Evolutionary conservation across 2,113 vertebrate species (phyloP).

Genomic region (Hemiprocne comata): DNA sequence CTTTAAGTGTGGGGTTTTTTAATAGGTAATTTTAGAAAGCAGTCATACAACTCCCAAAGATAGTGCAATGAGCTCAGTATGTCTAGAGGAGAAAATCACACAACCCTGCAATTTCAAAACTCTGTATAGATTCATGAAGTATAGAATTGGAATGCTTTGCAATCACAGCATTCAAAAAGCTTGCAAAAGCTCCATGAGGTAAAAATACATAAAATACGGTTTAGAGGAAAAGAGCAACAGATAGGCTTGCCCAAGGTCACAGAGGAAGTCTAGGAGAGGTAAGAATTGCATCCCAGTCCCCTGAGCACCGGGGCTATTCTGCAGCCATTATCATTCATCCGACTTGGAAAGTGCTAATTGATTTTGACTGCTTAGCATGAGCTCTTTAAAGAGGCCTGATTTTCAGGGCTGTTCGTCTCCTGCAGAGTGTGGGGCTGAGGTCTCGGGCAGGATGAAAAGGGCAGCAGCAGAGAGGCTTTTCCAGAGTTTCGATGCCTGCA

Average conservation of each 20-base stretch:
- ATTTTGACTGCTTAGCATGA: conserved; percentile 68
- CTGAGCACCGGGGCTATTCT: conserved; percentile 48
- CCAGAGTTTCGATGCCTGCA: background rate
- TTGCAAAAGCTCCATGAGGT: background rate
- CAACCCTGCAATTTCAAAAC: background rate
- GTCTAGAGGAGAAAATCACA: background rate
- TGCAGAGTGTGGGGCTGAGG: conserved; percentile 36
- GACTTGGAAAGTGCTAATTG: conserved; percentile 65
- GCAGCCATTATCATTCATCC: conserved; percentile 59
- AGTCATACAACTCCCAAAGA: background rate
- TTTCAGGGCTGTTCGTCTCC: conserved; percentile 47
- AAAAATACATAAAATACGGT: conserved; percentile 8
- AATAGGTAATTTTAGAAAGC: background rate
- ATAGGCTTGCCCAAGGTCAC: conserved; percentile 42
- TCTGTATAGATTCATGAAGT: background rate
- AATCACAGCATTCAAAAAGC: background rate
- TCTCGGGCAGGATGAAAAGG: conserved; percentile 37
- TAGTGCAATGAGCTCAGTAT: background rate
- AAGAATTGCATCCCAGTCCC: conserved; percentile 38
- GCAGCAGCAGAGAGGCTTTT: background rate
- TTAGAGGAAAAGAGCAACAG: conserved; percentile 60
- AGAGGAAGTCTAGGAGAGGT: conserved; percentile 45
- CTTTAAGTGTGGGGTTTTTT: background rate
- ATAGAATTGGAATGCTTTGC: background rate
- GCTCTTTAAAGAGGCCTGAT: conserved; percentile 55